Evolutionary conservation across 2,888 invertebrate species (phyloP).

Genomic region (Drosophila phalerata): DNA sequence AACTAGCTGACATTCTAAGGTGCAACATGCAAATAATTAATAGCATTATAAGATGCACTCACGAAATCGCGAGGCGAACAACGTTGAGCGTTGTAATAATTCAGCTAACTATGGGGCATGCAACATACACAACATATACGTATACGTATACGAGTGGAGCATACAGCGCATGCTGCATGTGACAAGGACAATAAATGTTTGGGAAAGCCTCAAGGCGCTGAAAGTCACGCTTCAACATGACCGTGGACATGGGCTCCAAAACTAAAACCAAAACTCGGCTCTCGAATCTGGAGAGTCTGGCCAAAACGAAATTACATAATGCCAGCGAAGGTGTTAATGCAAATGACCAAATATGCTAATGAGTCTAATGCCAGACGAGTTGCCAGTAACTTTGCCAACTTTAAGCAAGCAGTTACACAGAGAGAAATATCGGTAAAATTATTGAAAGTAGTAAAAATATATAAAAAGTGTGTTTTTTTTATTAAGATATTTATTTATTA

Average conservation of each 20-base stretch:
- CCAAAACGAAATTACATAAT: conserved; percentile 76
- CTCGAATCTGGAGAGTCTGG: conserved; percentile 18
- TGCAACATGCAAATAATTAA: conserved; percentile 86
- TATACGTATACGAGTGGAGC: background rate
- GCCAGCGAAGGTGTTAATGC: conserved; percentile 82
- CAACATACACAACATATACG: background rate
- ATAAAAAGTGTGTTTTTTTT: too few species aligned
- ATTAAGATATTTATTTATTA: too few species aligned
- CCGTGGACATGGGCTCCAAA: conserved; percentile 42
- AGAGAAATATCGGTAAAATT: too few species aligned
- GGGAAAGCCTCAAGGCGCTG: conserved; percentile 59
- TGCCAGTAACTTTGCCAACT: conserved; percentile 4
- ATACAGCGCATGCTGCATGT: conserved; percentile 33
- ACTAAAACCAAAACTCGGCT: background rate
- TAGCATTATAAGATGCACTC: conserved; percentile 86
- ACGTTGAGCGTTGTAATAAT: conserved; percentile 82
- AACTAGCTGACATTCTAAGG: conserved; percentile 80
- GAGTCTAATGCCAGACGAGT: conserved; percentile 61
- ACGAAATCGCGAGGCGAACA: conserved; percentile 84
- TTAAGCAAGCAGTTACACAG: background rate
- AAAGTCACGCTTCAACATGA: conserved; percentile 73
- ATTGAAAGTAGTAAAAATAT: too few species aligned
- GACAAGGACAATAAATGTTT: conserved; percentile 82
- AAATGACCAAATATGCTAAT: conserved; percentile 83
- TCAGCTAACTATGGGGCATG: conserved; percentile 55